These are phyloP conservation scores for Leguminivora glycinivorella DNA, from an alignment of 1,140 invertebrate species.

Conservation along the genomic window DNA sequence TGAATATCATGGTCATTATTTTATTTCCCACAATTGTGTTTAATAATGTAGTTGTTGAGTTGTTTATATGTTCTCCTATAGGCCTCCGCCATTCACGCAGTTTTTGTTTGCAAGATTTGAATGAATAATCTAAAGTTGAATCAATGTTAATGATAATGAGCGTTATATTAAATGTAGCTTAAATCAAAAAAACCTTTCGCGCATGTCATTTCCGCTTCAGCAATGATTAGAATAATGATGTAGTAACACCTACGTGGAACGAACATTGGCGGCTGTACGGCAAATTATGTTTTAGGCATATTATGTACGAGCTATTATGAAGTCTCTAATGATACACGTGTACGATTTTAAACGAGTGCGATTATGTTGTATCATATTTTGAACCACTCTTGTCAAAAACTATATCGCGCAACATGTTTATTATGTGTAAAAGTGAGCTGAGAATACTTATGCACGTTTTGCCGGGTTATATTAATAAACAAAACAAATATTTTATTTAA, in stretches of 20 bases:
- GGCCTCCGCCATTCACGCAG: not conserved
- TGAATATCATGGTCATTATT: no score
- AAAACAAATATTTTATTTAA: no score
- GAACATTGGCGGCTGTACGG: not conserved
- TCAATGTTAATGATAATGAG: not conserved
- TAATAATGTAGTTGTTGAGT: no score
- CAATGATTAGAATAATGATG: slow-evolving; percentile 15
- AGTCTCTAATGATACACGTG: no score
- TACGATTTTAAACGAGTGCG: no score
- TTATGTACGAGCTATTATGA: not conserved
- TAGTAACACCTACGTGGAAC: slow-evolving; percentile 10
- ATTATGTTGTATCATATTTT: no score
- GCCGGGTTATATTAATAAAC: no score
- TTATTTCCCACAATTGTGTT: no score
- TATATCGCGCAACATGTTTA: no score
- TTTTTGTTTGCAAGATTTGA: not conserved
- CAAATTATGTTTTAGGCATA: not conserved
- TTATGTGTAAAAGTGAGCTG: no score
- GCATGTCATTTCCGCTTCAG: slow-evolving; percentile 9
- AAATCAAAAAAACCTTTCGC: slow-evolving; percentile 5
- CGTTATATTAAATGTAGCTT: not conserved
- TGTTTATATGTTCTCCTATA: not conserved
- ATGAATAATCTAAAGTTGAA: not conserved
- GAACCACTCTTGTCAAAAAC: no score
- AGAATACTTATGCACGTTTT: no score